Base-by-base conservation (phyloP, 2,888 invertebrate genomes). In the Napeogenes inachia region DNA sequence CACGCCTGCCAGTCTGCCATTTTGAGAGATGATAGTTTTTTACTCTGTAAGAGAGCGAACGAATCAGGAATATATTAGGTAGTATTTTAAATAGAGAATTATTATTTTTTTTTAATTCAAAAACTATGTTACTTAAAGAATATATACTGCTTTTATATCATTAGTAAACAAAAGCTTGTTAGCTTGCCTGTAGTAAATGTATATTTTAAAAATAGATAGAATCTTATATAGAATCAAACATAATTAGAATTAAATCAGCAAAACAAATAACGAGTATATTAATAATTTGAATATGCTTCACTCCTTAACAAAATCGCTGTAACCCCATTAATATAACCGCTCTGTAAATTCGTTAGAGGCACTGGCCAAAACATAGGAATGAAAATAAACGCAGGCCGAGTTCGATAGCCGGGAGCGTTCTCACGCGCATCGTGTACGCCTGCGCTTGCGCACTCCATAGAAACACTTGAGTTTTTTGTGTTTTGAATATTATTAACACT, bases 401-500 rank as follows among this genome's bases (percentile, higher is more conserved):
- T 85, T 86, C 86, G 82, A 81, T 87, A 85, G 75, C 86, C 86
- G 79, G 74, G 73, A 72, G 67, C 70, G 75, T 79, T 79, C 82
- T 78, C 80, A 79, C 82, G 78, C 78, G 79, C 79, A 78, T 79
- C 80, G 80, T 78, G 80, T 56, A 54, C 63, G 79, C 80, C 70
- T 74, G 76, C 78, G 78, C 67, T 71, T 69, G 76, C 78, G 78
- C 74, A 75, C 38, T n/a, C 10, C 50, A 21, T 21, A 50, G 30
- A 50, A 5, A 50, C 50, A 12, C 38, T 38, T 38, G 38, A 38
- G 38, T 38, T 38, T 38, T 38, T 38, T 21, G 21, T 21, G 21
- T 21, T 21, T 21, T 21, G 21, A 21, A 38, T 38, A 8, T 38
- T 38, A 38, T 38, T 38, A 38, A 8, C 38, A 38, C 38, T 38